Percentiles rank a stretch among this genome's conserved stretches.
These are phyloP conservation scores for Caenorhabditis auriculariae DNA, from an alignment of 2,888 invertebrate species.

Conservation along the genomic window DNA sequence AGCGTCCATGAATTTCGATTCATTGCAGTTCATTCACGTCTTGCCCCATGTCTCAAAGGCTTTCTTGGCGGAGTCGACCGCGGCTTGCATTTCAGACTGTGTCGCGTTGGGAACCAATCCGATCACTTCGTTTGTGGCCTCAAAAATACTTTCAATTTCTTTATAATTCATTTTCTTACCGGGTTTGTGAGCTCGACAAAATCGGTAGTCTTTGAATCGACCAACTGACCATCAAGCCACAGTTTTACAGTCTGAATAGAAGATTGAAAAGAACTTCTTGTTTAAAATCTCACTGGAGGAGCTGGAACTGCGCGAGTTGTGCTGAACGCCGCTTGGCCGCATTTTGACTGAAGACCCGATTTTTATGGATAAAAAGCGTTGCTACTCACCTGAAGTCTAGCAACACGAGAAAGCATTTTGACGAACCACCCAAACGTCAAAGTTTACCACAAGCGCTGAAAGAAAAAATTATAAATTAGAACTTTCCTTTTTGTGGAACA, in stretches of 20 bases:
- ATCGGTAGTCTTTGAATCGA: slow-evolving; percentile 85
- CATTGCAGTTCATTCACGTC: slow-evolving; percentile 66
- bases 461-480: neutral
- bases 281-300: slow-evolving; percentile 11
- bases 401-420: slow-evolving; percentile 31
- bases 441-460: neutral
- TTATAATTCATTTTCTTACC: slow-evolving; percentile 60
- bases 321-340: slow-evolving; percentile 26
- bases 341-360: slow-evolving; percentile 21
- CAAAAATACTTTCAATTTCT: slow-evolving; percentile 1
- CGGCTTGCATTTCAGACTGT: slow-evolving; percentile 82
- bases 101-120: slow-evolving; percentile 87
- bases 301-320: slow-evolving; percentile 22
- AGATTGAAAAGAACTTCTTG: slow-evolving; percentile 6
- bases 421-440: no score
- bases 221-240: slow-evolving; percentile 89
- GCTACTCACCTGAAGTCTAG: slow-evolving; percentile 26
- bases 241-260: slow-evolving; percentile 72
- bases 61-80: slow-evolving; percentile 81
- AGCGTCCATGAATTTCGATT: neutral
- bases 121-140: slow-evolving; percentile 70
- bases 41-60: slow-evolving; percentile 83
- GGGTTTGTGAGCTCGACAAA: slow-evolving; percentile 96
- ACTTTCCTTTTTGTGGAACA: no score
- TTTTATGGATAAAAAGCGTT: neutral